phyloP scores from a whole-genome alignment of 2,797 vertebrate species.

The Danio choprae region DNA sequence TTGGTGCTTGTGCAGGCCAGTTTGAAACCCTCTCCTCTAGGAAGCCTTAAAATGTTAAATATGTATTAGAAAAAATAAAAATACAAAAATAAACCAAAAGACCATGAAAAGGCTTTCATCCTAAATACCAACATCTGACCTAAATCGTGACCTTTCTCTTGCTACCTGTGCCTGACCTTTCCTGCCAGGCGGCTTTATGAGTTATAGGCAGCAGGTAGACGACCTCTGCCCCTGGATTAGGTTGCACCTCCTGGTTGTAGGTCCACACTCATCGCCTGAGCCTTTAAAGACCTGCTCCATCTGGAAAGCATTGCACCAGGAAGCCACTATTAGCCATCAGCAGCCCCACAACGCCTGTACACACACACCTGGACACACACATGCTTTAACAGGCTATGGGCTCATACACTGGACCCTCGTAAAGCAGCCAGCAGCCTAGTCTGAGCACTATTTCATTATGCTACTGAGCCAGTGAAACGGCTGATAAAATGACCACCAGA shows the following conservation, averaged over 20 bases:
- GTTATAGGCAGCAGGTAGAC: conserved; percentile 36
- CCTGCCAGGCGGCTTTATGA: conserved; percentile 45
- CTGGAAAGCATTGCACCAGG: conserved; percentile 61
- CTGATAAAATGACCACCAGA: conserved; percentile 53
- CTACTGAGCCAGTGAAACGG: conserved; percentile 42
- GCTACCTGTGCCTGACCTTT: conserved; percentile 39
- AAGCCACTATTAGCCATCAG: conserved; percentile 47
- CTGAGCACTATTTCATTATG: conserved; percentile 67
- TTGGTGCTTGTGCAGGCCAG: too few species aligned
- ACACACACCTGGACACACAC: conserved; percentile 38
- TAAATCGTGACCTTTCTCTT: conserved; percentile 3
- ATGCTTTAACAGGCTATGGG: conserved; percentile 32
- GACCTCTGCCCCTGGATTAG: conserved; percentile 44
- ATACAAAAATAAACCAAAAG: background rate
- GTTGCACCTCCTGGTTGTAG: conserved; percentile 33
- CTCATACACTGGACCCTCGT: conserved; percentile 48
- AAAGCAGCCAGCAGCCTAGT: conserved; percentile 52
- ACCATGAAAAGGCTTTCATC: background rate
- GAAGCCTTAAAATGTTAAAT: background rate
- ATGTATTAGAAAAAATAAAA: conserved; percentile 10
- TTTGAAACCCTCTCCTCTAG: too few species aligned
- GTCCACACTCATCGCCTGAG: conserved; percentile 42
- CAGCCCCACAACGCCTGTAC: conserved; percentile 16
- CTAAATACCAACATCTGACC: conserved; percentile 40
- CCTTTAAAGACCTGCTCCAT: conserved; percentile 58